phyloP scores from a whole-genome alignment of 2,797 vertebrate species.

The Apodemus agrarius region DNA sequence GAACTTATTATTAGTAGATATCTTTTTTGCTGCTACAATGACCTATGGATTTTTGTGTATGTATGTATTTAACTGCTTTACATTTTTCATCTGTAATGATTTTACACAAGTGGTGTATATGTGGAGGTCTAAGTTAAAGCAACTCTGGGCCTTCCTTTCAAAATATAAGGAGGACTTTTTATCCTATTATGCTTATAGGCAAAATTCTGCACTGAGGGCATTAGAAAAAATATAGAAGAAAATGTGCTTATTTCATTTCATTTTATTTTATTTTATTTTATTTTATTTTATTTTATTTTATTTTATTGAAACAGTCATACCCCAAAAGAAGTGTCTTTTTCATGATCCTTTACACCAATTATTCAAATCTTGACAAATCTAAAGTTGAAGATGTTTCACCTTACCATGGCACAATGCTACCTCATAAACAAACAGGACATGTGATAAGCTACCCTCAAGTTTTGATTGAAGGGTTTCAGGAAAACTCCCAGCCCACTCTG shows the following conservation, averaged over 20 bases:
- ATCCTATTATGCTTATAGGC: not conserved
- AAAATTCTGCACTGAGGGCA: not conserved
- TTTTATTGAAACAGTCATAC: not conserved
- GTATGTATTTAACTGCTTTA: not conserved
- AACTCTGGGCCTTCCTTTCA: not conserved
- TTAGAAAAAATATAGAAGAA: not conserved
- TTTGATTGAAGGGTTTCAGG: not conserved
- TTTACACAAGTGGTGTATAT: not conserved
- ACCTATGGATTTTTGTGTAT: not conserved
- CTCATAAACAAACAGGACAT: not conserved
- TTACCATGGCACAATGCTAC: not conserved
- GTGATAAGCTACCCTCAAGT: not conserved
- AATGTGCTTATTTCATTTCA: not conserved
- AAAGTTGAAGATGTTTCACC: not conserved
- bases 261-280: too few species aligned
- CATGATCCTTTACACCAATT: too few species aligned
- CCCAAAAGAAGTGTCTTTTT: not conserved
- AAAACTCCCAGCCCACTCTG: not conserved
- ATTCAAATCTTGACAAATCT: not conserved
- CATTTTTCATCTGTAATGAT: not conserved
- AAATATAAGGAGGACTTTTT: not conserved
- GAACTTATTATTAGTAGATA: not conserved
- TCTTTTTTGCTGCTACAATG: not conserved
- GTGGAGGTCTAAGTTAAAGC: not conserved
- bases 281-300: too few species aligned